Base-by-base conservation (phyloP, 2,113 vertebrate species). In the Dipodomys ordii region DNA sequence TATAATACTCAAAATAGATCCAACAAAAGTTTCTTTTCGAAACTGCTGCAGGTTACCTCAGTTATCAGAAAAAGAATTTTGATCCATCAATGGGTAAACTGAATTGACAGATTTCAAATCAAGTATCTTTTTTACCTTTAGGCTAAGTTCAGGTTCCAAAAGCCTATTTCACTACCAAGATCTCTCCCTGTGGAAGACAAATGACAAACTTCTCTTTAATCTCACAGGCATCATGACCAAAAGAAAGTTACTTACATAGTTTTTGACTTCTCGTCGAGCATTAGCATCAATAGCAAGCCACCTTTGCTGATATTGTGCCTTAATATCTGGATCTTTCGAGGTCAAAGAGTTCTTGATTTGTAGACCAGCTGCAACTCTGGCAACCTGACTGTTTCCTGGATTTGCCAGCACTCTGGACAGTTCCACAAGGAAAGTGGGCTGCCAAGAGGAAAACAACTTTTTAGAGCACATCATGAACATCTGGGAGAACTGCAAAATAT, bases 301-400 rank as follows among this genome's bases (percentile, higher is more conserved):
- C 97, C 99, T 98, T 97, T 99, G 99, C 96, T 99, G 99, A 98
- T 99, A 99, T 79, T 99, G 99, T 0, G 99, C 98, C 98, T 99
- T 99, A 80, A 99, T 99, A 39, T 99, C 99, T 0, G 99, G 99
- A 82, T 99, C 99, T 98, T 99, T 99, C 85, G 99, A 99, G 0
- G 99, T 99, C 97, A 99, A 97, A 0, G 99, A 99, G 98, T 99
- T 99, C 98, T 99, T 99, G 97, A 99, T 99, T 98, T 99, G 99
- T 96, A 99, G 98, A 19, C 99, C 99, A 0, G 99, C 99, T 0
- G 99, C 99, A 10, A 99, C 99, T 0, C 99, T 99, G 0, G 99
- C 99, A 76, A 99, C 99, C 95, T 99, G 99, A 68, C 99, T 99
- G 98, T 99, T 99, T 27, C 99, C 99, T 0, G 99, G 99, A 96